Conservation (phyloP, 2,888 invertebrate species). For the Mythimna albipuncta region DNA sequence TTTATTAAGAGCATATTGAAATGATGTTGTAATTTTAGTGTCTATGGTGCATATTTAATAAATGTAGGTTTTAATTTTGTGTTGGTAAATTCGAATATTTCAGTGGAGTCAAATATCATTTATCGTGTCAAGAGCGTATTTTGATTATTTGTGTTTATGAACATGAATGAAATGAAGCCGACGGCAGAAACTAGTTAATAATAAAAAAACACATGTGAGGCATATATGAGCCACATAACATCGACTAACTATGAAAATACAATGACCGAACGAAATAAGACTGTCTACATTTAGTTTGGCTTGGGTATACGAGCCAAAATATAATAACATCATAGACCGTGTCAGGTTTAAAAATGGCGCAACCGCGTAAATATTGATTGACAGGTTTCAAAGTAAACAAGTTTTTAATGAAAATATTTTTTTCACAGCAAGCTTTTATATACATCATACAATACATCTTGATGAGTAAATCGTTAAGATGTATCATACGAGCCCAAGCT, state of each 20-base stretch:
- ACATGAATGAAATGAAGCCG: too few relatives aligned
- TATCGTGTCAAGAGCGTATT: too few relatives aligned
- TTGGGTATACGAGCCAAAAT: conserved; percentile 25
- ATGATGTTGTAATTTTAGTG: conserved; percentile 1
- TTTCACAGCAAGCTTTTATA: too few relatives aligned
- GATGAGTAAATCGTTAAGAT: too few relatives aligned
- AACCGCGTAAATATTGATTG: conserved; percentile 24
- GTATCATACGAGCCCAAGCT: too few relatives aligned
- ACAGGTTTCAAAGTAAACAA: conserved; percentile 15
- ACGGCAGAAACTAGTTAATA: too few relatives aligned
- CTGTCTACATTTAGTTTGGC: neutral
- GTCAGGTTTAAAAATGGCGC: conserved; percentile 24
- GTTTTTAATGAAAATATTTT: too few relatives aligned
- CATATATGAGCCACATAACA: neutral
- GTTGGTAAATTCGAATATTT: neutral
- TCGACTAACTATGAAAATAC: neutral
- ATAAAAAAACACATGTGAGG: neutral
- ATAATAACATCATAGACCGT: conserved; percentile 10
- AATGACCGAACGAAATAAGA: neutral
- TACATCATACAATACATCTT: too few relatives aligned
- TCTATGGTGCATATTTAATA: too few relatives aligned
- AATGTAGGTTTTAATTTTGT: neutral
- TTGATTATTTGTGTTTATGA: too few relatives aligned
- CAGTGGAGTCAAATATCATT: neutral
- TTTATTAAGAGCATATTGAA: neutral